phyloP scores from a whole-genome alignment of 2,888 invertebrate genomes.

The Sminthurinus aureus region DNA sequence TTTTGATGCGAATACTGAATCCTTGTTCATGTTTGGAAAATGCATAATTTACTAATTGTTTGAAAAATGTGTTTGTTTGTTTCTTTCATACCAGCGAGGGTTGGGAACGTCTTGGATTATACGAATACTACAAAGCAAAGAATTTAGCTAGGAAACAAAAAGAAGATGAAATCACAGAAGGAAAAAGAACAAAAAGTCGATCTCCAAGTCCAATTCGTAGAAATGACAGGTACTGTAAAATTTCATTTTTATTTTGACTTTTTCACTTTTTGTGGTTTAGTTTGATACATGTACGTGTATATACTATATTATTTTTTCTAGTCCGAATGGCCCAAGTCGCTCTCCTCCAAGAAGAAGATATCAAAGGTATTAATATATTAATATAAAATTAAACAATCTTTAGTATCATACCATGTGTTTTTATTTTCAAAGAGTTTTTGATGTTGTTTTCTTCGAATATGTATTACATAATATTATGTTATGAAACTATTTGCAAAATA shows the following conservation, averaged over 20 bases:
- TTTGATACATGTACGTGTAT: no score
- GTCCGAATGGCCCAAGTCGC: conserved; percentile 49
- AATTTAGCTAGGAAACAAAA: conserved; percentile 87
- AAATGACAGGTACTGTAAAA: no score
- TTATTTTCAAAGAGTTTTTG: not conserved
- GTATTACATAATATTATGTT: no score
- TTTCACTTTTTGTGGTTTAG: no score
- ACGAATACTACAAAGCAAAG: conserved; percentile 98
- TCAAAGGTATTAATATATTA: conserved; percentile 51
- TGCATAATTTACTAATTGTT: no score
- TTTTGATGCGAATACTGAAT: no score
- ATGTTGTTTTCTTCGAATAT: not conserved
- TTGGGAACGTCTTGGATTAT: conserved; percentile 97
- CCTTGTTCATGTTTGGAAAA: no score
- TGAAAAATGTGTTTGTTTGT: conserved; percentile 9
- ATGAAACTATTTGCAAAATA: no score
- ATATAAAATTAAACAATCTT: not conserved
- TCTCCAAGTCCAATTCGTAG: conserved; percentile 84
- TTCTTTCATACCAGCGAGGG: conserved; percentile 73
- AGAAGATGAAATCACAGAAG: conserved; percentile 80
- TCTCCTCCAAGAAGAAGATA: conserved; percentile 60
- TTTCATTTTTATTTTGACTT: no score
- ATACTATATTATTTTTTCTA: no score
- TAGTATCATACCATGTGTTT: not conserved
- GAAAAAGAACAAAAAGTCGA: conserved; percentile 72